Percentiles rank a stretch among this genome's conserved stretches.
These are phyloP conservation scores for Gibbula magus DNA, from an alignment of 2,888 invertebrate genomes.

Conservation along the genomic window DNA sequence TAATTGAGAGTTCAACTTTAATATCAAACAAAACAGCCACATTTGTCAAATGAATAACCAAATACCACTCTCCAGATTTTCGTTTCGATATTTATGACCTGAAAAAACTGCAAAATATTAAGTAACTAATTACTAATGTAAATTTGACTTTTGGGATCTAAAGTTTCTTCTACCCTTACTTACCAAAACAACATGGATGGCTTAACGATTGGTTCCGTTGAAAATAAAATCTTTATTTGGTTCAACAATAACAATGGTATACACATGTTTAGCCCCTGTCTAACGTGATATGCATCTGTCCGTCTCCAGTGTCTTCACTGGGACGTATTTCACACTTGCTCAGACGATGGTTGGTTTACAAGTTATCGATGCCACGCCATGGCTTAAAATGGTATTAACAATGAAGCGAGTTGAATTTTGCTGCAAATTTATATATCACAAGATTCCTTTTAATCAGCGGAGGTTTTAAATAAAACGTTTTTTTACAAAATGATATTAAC, in stretches of 20 bases:
- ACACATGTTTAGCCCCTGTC: background rate
- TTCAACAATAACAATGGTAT: slow-evolving; percentile 23
- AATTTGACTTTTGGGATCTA: background rate
- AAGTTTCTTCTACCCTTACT: background rate
- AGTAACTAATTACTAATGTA: background rate
- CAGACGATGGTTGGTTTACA: background rate
- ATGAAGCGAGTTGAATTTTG: slow-evolving; percentile 7
- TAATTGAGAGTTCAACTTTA: background rate
- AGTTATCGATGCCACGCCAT: background rate
- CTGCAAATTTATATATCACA: background rate
- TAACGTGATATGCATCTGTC: background rate
- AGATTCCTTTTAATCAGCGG: background rate
- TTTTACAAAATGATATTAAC: background rate
- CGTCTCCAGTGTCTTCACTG: background rate
- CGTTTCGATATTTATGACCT: background rate
- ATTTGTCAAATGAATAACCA: background rate
- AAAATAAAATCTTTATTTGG: slow-evolving; percentile 18
- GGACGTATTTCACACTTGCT: background rate
- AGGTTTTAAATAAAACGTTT: slow-evolving; percentile 5
- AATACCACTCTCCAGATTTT: slow-evolving; percentile 8
- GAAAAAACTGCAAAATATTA: background rate
- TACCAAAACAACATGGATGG: background rate
- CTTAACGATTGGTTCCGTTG: background rate
- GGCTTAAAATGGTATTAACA: background rate
- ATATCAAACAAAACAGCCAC: slow-evolving; percentile 4